phyloP scores from a whole-genome alignment of 2,888 invertebrate species.

The Thera obeliscata region DNA sequence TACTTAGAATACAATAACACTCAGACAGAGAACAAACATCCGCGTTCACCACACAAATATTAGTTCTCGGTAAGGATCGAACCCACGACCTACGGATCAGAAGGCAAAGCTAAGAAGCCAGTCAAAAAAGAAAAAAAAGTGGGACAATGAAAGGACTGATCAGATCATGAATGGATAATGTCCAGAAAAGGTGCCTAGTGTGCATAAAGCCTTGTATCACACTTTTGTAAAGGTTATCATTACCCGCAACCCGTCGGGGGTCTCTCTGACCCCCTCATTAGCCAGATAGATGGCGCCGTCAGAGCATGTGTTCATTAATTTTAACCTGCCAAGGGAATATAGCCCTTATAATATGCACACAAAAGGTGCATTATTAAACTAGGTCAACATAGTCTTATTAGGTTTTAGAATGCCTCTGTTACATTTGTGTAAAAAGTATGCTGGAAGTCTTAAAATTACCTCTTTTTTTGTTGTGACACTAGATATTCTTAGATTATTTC shows the following conservation, averaged over 20 bases:
- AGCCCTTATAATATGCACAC: slow-evolving; percentile 47
- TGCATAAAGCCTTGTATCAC: neutral
- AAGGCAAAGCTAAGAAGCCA: too few relatives aligned
- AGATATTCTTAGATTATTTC: too few relatives aligned
- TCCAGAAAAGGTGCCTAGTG: neutral
- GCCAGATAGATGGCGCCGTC: slow-evolving; percentile 58
- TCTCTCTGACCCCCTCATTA: slow-evolving; percentile 52
- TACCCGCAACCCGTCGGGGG: slow-evolving; percentile 43
- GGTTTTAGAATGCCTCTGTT: slow-evolving; percentile 23
- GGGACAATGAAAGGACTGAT: too few relatives aligned
- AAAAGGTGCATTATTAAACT: slow-evolving; percentile 35
- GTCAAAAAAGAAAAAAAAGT: too few relatives aligned
- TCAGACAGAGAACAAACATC: too few relatives aligned
- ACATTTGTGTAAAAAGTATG: slow-evolving; percentile 17
- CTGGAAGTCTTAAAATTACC: slow-evolving; percentile 11
- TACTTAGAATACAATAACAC: too few relatives aligned
- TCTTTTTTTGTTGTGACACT: neutral
- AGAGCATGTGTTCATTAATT: slow-evolving; percentile 64
- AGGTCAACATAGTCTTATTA: slow-evolving; percentile 26
- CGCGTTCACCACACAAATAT: too few relatives aligned
- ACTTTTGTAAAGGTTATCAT: slow-evolving; percentile 41
- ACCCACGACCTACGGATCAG: too few relatives aligned
- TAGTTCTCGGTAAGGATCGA: too few relatives aligned
- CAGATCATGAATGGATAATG: neutral
- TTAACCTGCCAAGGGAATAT: slow-evolving; percentile 57